Conservation (phyloP, 1,140 invertebrate genomes). For the Papilio dardanus region DNA sequence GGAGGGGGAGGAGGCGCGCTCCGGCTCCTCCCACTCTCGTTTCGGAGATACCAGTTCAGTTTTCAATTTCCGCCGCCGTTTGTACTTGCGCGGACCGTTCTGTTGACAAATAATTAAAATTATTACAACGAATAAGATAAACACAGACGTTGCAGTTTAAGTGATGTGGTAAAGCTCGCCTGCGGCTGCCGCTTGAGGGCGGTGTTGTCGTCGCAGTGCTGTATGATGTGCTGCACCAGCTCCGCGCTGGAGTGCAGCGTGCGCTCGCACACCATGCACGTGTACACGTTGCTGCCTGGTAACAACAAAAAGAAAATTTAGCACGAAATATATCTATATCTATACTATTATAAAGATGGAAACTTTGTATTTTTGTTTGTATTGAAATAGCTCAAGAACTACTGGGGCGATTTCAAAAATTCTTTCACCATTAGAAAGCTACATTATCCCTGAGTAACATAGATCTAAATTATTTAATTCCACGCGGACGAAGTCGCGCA, state of each 20-base stretch:
- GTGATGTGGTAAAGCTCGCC: constrained; percentile 63
- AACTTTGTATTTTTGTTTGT: too few species aligned
- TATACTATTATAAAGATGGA: too few species aligned
- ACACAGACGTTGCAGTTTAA: background rate
- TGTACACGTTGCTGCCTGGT: constrained; percentile 82
- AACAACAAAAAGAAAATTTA: constrained; percentile 5
- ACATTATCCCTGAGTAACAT: too few species aligned
- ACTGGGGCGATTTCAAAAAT: too few species aligned
- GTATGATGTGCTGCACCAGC: constrained; percentile 90
- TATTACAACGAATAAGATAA: background rate
- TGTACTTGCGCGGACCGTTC: constrained; percentile 90
- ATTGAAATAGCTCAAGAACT: too few species aligned
- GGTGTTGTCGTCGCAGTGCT: constrained; percentile 92
- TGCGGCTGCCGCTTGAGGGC: constrained; percentile 89
- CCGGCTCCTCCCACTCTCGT: constrained; percentile 52
- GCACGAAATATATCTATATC: background rate
- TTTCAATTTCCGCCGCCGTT: constrained; percentile 89
- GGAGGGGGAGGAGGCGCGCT: constrained; percentile 48
- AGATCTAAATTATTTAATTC: too few species aligned
- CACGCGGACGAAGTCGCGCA: too few species aligned
- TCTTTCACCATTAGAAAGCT: too few species aligned
- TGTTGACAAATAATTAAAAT: constrained; percentile 46
- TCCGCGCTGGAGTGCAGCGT: constrained; percentile 87
- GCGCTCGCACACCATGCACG: constrained; percentile 89
- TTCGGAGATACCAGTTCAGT: constrained; percentile 72